A percentile compares a stretch with the other conserved stretches of the same genome.
These are phyloP conservation scores for Drosophila yooni DNA, from an alignment of 2,888 invertebrate genomes.

Conservation along the genomic window DNA sequence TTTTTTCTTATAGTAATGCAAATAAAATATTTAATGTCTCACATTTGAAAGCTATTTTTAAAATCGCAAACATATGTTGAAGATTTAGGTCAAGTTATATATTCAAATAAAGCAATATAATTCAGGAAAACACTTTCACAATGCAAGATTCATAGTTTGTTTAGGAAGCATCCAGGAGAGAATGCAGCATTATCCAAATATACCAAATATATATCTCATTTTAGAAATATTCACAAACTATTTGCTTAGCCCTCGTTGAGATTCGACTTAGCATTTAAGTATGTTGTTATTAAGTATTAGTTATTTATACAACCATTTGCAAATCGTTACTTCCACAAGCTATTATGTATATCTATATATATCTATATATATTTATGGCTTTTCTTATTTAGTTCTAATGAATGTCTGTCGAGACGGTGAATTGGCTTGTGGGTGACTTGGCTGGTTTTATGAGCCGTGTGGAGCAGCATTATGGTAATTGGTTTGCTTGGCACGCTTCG, in stretches of 20 bases:
- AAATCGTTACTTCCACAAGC: constrained; percentile 8
- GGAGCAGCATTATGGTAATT: constrained; percentile 53
- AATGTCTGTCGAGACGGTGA: constrained; percentile 23
- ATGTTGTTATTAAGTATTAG: not conserved
- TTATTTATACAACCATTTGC: constrained; percentile 30
- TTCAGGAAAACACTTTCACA: not conserved
- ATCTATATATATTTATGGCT: not conserved
- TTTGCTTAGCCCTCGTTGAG: not conserved
- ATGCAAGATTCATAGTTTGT: not conserved
- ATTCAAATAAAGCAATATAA: not conserved
- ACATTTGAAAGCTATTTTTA: not conserved
- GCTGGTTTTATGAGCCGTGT: not conserved
- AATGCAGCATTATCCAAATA: not conserved
- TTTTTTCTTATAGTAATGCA: not conserved
- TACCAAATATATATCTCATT: not conserved
- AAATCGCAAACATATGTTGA: not conserved
- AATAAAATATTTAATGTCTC: not conserved
- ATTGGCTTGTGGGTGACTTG: constrained; percentile 5
- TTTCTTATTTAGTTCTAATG: constrained; percentile 2
- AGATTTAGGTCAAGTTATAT: not conserved
- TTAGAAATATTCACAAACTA: not conserved
- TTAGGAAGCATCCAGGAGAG: not conserved
- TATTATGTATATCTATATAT: not conserved
- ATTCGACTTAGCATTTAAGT: not conserved
- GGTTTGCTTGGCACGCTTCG: constrained; percentile 32